Evolutionary conservation across 2,888 invertebrate species (phyloP).

Genomic region (Leuctra nigra): DNA sequence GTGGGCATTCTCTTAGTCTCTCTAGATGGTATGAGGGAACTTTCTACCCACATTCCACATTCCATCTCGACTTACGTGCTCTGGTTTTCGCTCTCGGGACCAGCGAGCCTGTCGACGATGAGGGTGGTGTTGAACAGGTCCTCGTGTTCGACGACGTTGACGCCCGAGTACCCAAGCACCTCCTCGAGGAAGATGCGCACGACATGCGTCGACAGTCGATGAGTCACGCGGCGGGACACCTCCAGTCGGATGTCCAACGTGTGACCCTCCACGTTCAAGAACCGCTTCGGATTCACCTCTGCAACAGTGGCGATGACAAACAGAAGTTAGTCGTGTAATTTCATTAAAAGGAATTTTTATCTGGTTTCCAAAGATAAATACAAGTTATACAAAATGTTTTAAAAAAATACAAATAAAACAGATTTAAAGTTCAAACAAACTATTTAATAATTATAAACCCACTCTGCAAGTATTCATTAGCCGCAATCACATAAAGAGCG

Average conservation of each 20-base stretch:
- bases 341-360: too few species aligned
- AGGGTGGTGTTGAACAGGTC: constrained; percentile 40
- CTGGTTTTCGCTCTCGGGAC: constrained; percentile 28
- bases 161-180: constrained; percentile 43
- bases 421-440: too few species aligned
- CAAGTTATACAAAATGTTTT: too few species aligned
- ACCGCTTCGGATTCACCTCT: constrained; percentile 47
- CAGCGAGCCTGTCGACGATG: constrained; percentile 39
- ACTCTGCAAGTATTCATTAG: too few species aligned
- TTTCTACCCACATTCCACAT: not conserved
- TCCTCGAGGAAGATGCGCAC: constrained; percentile 52
- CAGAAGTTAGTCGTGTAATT: too few species aligned
- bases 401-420: too few species aligned
- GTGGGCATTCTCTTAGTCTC: too few species aligned
- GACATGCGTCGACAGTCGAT: constrained; percentile 50
- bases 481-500: too few species aligned
- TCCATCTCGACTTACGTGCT: constrained; percentile 38
- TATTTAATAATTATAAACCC: too few species aligned
- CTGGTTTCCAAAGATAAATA: too few species aligned
- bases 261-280: constrained; percentile 39
- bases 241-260: constrained; percentile 45
- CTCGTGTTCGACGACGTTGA: constrained; percentile 40
- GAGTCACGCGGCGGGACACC: constrained; percentile 48
- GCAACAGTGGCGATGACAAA: too few species aligned
- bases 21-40: too few species aligned